Base-by-base conservation (phyloP, 2,113 vertebrate species). In the Perca fluviatilis region DNA sequence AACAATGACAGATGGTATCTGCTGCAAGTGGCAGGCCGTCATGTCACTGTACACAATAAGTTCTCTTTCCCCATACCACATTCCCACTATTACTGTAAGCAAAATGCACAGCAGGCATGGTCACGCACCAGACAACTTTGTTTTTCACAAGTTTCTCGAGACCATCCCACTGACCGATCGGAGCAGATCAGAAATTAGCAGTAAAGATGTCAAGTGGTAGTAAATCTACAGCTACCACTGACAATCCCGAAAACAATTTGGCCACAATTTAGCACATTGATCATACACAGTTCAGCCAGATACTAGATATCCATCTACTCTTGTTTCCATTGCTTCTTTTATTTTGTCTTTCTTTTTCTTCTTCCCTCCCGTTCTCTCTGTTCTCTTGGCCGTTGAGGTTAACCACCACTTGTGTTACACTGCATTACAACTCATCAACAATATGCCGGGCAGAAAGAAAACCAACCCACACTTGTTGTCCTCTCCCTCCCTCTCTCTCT, bases 371-470 rank as follows among this genome's bases (percentile, higher is more conserved):
- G 68, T 86, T 88, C 86, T 86, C 79, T 82, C 91, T 93, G 87
- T 77, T 83, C 76, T 76, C 89, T 89, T 85, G 86, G 91, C 93
- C 85, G 6, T 87, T 90, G 93, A 93, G 96, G 95, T 96, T 95
- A 95, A 96, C 95, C 95, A 89, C 93, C 92, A 87, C 92, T 96
- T 95, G 93, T 96, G 93, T 93, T 94, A 94, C 93, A 91, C 91
- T 94, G 94, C 88, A 93, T 94, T 94, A 93, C 91, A 90, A 90
- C 67, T 92, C 87, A 85, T 93, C 88, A 93, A 89, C 88, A 95
- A 92, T 87, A 77, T 74, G 73, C 83, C 27, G 64, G 63, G 79
- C 65, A 89, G 69, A 88, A 91, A 94, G 80, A 84, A 73, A 87
- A 81, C 86, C 79, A 86, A 92, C 86, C 87, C 81, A 68, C 87